Evolutionary conservation across 1,140 invertebrate species (phyloP).

Genomic region (Conus ventricosus): DNA sequence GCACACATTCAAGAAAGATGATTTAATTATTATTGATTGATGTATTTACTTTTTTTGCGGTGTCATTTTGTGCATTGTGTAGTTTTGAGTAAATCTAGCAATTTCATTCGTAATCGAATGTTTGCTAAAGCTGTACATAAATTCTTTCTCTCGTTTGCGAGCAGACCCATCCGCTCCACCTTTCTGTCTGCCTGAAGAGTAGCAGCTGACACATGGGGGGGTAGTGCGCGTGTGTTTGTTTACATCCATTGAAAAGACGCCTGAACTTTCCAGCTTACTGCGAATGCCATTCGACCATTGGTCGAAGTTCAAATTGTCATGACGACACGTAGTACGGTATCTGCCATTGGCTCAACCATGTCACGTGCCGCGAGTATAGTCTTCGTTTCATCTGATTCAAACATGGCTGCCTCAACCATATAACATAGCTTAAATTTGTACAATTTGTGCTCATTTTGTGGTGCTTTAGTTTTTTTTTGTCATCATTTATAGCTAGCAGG

Average conservation of each 20-base stretch:
- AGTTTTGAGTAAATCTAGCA: too few species aligned
- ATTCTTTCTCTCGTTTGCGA: too few species aligned
- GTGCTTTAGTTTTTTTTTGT: conserved; percentile 23
- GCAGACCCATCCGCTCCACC: too few species aligned
- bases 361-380: conserved; percentile 60
- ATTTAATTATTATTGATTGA: too few species aligned
- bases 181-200: too few species aligned
- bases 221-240: not conserved
- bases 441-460: not conserved
- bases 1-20: too few species aligned
- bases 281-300: conserved; percentile 59
- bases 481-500: not conserved
- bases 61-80: too few species aligned
- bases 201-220: not conserved
- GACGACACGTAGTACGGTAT: conserved; percentile 63
- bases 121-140: too few species aligned
- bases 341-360: conserved; percentile 55
- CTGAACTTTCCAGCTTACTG: not conserved
- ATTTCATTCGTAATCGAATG: too few species aligned
- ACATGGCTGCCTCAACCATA: conserved; percentile 67
- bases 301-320: conserved; percentile 65
- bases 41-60: too few species aligned
- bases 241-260: not conserved
- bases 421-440: not conserved
- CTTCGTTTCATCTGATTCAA: conserved; percentile 63